phyloP scores from a whole-genome alignment of 2,797 vertebrate species.

The Cyprinodon diabolis region DNA sequence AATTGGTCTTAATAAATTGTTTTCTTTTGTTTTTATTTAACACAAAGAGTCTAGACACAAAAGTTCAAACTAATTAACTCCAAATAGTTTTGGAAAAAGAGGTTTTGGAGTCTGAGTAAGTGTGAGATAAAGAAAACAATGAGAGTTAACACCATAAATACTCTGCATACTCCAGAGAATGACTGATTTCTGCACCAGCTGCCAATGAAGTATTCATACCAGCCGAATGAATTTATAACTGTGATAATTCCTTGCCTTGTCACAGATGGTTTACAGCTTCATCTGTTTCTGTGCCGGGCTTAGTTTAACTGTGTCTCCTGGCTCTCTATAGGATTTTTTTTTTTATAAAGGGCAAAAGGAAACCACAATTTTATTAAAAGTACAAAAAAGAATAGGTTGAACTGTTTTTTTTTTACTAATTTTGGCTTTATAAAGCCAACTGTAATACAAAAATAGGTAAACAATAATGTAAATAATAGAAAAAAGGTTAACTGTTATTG shows the following conservation, averaged over 20 bases:
- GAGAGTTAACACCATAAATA: not conserved
- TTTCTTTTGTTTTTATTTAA: constrained; percentile 5
- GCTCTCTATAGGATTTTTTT: not conserved
- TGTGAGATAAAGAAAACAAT: not conserved
- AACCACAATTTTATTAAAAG: not conserved
- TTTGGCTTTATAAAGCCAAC: too few species aligned
- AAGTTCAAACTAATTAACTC: constrained; percentile 17
- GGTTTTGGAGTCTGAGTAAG: not conserved
- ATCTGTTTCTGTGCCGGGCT: not conserved
- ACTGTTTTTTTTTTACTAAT: not conserved
- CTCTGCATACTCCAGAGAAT: not conserved
- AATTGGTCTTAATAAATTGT: not conserved
- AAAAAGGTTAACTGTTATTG: not conserved
- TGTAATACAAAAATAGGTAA: too few species aligned
- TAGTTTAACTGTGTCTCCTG: not conserved
- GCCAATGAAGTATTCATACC: not conserved
- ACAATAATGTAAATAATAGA: too few species aligned
- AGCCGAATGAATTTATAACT: not conserved
- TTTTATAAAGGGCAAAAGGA: not conserved
- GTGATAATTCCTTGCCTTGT: not conserved
- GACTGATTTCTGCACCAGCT: not conserved
- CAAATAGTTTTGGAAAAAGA: not conserved
- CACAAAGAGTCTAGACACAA: not conserved
- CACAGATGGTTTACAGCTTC: not conserved
- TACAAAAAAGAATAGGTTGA: not conserved